These are phyloP conservation scores for Agriopis marginaria DNA, from an alignment of 2,888 invertebrate species.

Conservation along the genomic window DNA sequence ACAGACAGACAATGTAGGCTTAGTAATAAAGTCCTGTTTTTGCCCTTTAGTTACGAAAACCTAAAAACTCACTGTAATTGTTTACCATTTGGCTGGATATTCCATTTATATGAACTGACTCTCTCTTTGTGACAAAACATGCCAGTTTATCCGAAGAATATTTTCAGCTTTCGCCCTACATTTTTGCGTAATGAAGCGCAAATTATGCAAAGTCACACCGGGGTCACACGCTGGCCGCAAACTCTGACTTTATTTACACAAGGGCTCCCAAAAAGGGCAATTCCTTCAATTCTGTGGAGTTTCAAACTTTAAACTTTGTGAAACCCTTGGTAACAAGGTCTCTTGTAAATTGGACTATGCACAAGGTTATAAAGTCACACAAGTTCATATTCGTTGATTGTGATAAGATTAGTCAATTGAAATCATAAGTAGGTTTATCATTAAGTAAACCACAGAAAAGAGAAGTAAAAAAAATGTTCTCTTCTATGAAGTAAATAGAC, in stretches of 20 bases:
- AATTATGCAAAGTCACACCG: slow-evolving; percentile 33
- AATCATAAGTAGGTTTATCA: background rate
- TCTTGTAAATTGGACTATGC: slow-evolving; percentile 5
- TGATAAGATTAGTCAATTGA: background rate
- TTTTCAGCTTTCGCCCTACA: slow-evolving; percentile 16
- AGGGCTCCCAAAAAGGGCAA: slow-evolving; percentile 8
- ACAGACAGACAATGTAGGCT: too few species aligned
- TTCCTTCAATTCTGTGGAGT: slow-evolving; percentile 6
- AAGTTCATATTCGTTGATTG: background rate
- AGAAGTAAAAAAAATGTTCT: too few species aligned
- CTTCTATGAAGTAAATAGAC: background rate
- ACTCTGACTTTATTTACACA: slow-evolving; percentile 22
- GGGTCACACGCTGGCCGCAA: slow-evolving; percentile 22
- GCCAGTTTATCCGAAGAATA: slow-evolving; percentile 12
- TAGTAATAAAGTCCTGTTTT: too few species aligned
- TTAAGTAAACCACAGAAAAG: too few species aligned
- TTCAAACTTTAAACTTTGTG: slow-evolving; percentile 5
- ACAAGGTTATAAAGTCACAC: background rate
- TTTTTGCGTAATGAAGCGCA: slow-evolving; percentile 29
- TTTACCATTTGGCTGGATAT: background rate
- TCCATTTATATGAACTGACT: background rate
- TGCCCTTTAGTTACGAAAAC: too few species aligned
- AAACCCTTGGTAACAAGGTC: background rate
- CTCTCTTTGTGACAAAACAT: background rate
- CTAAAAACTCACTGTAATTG: too few species aligned